Percentiles rank a stretch among this genome's conserved stretches.
Conservation (phyloP, 92 coral and sea anemone genomes). For the Micromussa lordhowensis region DNA sequence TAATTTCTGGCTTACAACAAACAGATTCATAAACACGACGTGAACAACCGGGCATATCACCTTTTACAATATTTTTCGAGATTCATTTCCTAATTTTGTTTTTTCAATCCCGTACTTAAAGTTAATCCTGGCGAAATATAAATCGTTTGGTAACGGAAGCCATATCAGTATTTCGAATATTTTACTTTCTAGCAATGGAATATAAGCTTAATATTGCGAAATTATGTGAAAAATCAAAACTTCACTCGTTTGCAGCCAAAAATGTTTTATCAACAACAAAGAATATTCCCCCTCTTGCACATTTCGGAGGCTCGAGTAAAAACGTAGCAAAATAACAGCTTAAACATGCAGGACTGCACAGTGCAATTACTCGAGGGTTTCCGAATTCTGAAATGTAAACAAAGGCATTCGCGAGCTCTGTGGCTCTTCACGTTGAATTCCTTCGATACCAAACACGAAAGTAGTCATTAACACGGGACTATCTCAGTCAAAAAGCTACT, state of each 20-base stretch:
- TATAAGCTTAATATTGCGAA: not conserved
- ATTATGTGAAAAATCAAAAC: constrained; percentile 3
- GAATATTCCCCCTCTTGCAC: not conserved
- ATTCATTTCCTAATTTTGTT: constrained; percentile 5
- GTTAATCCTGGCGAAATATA: not conserved
- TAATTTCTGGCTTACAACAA: not conserved
- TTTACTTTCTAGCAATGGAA: not conserved
- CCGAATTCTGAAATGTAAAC: constrained; percentile 34
- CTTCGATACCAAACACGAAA: constrained; percentile 42
- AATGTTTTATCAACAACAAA: constrained; percentile 9
- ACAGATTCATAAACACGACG: not conserved
- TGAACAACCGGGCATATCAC: not conserved
- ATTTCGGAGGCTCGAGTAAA: not conserved
- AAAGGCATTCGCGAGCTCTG: constrained; percentile 13
- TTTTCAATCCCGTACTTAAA: not conserved
- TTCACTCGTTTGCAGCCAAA: not conserved
- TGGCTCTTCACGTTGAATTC: constrained; percentile 39
- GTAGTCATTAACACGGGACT: not conserved
- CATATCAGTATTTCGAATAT: not conserved
- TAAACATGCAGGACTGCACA: not conserved
- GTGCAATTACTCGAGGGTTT: constrained; percentile 23
- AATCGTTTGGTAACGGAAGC: not conserved
- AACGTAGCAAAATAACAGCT: not conserved
- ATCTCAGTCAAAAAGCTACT: not conserved
- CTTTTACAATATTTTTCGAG: not conserved